Percentiles rank a stretch among this genome's conserved stretches.
Evolutionary conservation across 1,140 invertebrate genomes (phyloP).

Genomic region (Acromyrmex heyeri): DNA sequence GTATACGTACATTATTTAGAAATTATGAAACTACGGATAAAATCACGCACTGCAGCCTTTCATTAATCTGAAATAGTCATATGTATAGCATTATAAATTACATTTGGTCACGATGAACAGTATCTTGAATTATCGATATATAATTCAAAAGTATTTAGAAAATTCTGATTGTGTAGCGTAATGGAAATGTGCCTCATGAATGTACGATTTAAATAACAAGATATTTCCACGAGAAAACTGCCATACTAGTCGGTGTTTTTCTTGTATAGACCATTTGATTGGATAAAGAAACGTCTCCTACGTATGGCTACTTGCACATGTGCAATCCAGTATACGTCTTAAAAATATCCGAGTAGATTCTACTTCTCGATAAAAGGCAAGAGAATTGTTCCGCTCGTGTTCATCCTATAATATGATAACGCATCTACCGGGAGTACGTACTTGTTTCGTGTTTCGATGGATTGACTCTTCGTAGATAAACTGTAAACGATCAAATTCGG

Average conservation of each 20-base stretch:
- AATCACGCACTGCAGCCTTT: conserved; percentile 15
- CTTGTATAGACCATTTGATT: conserved; percentile 26
- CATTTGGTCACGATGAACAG: conserved; percentile 21
- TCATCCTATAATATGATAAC: conserved; percentile 72
- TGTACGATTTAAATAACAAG: conserved; percentile 3
- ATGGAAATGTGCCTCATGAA: neutral
- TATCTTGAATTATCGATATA: neutral
- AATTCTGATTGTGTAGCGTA: neutral
- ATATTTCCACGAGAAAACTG: neutral
- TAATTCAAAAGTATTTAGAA: neutral
- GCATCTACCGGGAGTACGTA: conserved; percentile 71
- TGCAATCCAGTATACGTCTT: conserved; percentile 75
- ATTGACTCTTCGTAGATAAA: conserved; percentile 75
- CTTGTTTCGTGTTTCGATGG: conserved; percentile 70
- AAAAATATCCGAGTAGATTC: conserved; percentile 76
- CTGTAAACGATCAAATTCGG: conserved; percentile 70
- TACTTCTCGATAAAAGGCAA: conserved; percentile 77
- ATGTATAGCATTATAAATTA: conserved; percentile 32
- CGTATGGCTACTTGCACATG: conserved; percentile 66
- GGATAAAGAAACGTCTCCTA: conserved; percentile 69
- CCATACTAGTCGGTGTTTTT: conserved; percentile 38
- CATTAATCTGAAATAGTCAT: conserved; percentile 25
- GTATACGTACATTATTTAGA: neutral
- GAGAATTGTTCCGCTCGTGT: conserved; percentile 77
- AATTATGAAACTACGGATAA: neutral